Evolutionary conservation across 2,797 vertebrate genomes (phyloP), one percentile per base, ranked within the genome.

Genomic region (Melopsittacus undulatus): DNA sequence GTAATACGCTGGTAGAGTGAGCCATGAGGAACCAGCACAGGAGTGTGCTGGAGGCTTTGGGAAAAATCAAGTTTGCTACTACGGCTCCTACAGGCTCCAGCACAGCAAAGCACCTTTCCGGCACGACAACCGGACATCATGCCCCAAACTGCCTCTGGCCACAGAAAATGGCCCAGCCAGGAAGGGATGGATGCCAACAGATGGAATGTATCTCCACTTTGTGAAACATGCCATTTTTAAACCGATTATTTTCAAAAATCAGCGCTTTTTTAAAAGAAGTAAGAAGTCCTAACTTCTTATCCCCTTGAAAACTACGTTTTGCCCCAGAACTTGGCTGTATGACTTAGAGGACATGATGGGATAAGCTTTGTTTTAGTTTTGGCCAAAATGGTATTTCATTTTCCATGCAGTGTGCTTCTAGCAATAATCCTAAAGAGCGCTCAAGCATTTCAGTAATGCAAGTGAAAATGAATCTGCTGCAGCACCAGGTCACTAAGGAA

Each of bases 41-140:
- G 46, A 46, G 38, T 1, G 6, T 52, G 51, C 46, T 56, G 64
- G 80, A 83, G 74, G 32, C 81, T 38, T 43, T 38, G 69, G 40
- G 46, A 59, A 54, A 84, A 57, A 34, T 34, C 56, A 34, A 34
- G 85, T 77, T 70, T 27, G 87, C 72, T 38, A 13, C 43, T 88
- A 61, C 9, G 66, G 85, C 96, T 96, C 97, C 96, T 95, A 46
- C 70, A 94, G 97, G 97, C 91, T 63, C 42, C 62, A 46, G 81
- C 40, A 0, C 32, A 72, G 80, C 91, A 95, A 23, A 94, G 82
- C 96, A 85, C 80, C 95, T 69, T 90, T 45, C 73, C 88, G 48
- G 38, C 49, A 21, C 36, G 73, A 76, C 75, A 42, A 9, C 70
- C 92, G 8, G 34, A 61, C 89, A 59, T 36, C 86, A 70, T 13